A percentile compares a stretch with the other conserved stretches of the same genome.
Conservation (phyloP, 2,888 invertebrate genomes). For the Watsonalla binaria region DNA sequence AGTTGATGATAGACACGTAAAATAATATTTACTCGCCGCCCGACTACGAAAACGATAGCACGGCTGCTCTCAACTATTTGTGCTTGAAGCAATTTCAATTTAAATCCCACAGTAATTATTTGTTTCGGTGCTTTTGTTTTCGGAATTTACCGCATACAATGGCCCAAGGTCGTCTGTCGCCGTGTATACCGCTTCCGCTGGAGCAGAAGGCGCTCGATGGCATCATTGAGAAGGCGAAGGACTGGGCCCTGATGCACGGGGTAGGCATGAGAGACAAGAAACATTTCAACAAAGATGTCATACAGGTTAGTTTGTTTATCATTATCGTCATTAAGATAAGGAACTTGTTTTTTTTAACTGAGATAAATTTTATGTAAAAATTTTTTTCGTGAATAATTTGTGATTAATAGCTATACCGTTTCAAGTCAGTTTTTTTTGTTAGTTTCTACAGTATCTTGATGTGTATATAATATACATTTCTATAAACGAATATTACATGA, state of each 20-base stretch:
- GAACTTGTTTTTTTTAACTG: too few relatives aligned
- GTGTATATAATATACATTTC: too few relatives aligned
- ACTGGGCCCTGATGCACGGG: conserved; percentile 92
- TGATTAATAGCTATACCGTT: too few relatives aligned
- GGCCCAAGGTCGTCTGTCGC: conserved; percentile 70
- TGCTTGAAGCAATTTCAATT: neutral
- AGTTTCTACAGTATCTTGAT: too few relatives aligned
- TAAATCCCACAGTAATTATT: neutral
- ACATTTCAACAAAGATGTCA: conserved; percentile 81
- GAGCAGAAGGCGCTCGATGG: conserved; percentile 80
- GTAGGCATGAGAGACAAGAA: conserved; percentile 86
- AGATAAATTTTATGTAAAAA: too few relatives aligned
- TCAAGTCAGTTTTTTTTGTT: too few relatives aligned
- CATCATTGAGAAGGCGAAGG: conserved; percentile 85
- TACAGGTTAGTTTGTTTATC: conserved; percentile 67
- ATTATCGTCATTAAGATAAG: neutral
- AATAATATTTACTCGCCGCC: neutral
- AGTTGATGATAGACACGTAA: neutral
- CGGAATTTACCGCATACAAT: conserved; percentile 28
- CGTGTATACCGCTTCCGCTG: conserved; percentile 83
- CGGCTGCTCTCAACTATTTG: neutral
- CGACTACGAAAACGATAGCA: neutral
- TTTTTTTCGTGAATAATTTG: too few relatives aligned
- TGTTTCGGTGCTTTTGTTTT: neutral
- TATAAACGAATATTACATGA: too few relatives aligned